Conservation (phyloP, 2,797 vertebrate species). For the Margarornis squamiger region DNA sequence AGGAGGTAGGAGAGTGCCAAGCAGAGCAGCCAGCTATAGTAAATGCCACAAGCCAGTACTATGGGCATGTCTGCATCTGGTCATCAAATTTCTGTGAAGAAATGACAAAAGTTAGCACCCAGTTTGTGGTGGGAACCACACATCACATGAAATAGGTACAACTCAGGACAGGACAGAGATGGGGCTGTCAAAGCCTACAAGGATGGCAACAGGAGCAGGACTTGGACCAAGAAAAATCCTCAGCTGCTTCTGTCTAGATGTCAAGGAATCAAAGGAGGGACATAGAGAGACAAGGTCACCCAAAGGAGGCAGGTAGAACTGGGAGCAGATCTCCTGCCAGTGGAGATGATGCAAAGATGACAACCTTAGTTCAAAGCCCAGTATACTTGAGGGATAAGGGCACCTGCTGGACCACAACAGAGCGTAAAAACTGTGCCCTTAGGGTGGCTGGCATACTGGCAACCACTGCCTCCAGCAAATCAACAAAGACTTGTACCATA, state of each 20-base stretch:
- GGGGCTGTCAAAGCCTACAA: neutral
- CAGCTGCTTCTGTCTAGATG: neutral
- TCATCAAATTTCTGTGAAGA: neutral
- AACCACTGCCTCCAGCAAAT: neutral
- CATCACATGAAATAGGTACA: neutral
- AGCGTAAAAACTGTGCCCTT: neutral
- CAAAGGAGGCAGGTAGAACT: neutral
- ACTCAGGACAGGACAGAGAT: neutral
- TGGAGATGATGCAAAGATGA: rapidly evolving
- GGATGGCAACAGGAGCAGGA: neutral
- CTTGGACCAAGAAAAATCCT: neutral
- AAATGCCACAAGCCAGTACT: neutral
- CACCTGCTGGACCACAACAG: neutral
- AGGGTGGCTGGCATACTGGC: neutral
- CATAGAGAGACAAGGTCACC: neutral
- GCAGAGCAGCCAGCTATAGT: neutral
- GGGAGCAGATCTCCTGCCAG: neutral
- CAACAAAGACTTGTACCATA: neutral
- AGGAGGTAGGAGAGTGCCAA: neutral
- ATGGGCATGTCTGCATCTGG: neutral
- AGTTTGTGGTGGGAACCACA: neutral
- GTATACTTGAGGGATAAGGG: neutral
- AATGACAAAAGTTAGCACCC: neutral
- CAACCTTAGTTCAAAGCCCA: neutral
- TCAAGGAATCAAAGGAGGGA: neutral